Evolutionary conservation across 1,140 invertebrate species (phyloP), one percentile per base, ranked within the genome.

Genomic region (Ridgeia piscesae): DNA sequence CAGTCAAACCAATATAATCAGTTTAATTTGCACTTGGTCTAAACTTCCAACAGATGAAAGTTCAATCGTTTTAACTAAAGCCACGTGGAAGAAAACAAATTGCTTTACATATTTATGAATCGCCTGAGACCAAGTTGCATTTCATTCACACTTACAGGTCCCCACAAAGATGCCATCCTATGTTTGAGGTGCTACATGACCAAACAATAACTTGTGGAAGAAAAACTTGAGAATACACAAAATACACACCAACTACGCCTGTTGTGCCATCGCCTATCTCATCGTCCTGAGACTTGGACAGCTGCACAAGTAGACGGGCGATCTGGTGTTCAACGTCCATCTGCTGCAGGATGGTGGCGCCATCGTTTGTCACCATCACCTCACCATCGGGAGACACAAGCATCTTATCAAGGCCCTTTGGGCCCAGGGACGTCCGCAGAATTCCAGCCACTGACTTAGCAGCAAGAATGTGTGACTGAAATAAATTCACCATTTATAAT

Each of bases 231-330:
- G 58, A 77, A 77, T 77, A 21, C 11, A 77, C 27, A 2, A 90
- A 42, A 90, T 21, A 33, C 42, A 93, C 96, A 97, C 97, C 98
- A 92, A 99, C 99, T 94, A 99, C 99, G 35, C 99, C 99, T 92
- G 99, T 99, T 27, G 99, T 99, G 88, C 99, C 99, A 97, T 99
- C 99, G 34, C 99, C 99, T 95, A 99, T 99, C 97, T 99, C 99
- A 96, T 99, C 99, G 96, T 99, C 99, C 96, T 99, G 99, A 92
- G 99, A 99, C 96, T 99, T 99, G 27, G 98, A 99, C 89, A 99
- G 96, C 95, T 99, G 98, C 31, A 99, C 99, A 97, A 99, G 98
- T 6, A 99, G 96, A 95, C 99, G 99, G 35, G 98, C 99, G 95
- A 99, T 99, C 97, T 99, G 95, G 96, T 99, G 99, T 33, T 99